These are phyloP conservation scores for Caradrina kadenii DNA, from an alignment of 2,888 invertebrate species.

Conservation along the genomic window DNA sequence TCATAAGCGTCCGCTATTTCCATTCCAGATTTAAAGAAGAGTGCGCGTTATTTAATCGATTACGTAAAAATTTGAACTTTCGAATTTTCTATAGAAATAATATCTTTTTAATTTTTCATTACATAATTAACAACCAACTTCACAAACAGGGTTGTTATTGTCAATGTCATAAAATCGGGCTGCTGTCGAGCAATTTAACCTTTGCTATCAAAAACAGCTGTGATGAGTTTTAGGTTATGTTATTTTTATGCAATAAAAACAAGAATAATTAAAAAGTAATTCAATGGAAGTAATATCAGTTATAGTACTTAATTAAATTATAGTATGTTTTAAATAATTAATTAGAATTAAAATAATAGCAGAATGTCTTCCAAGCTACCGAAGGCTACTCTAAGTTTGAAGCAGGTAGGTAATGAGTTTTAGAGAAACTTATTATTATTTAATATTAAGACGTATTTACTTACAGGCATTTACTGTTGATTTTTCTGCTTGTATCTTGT, in stretches of 20 bases:
- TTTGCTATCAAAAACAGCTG: conserved; percentile 60
- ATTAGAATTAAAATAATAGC: background rate
- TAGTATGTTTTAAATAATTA: background rate
- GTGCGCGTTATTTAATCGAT: no score
- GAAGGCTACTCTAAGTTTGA: conserved; percentile 89
- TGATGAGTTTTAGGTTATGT: conserved; percentile 41
- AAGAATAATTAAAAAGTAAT: background rate
- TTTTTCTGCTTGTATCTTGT: background rate
- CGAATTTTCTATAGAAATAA: no score
- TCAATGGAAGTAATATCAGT: background rate
- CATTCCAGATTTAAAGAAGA: no score
- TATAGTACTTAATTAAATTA: background rate
- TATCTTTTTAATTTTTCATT: no score
- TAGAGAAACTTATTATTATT: background rate
- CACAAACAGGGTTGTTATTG: no score
- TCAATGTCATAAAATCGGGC: background rate
- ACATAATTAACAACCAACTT: no score
- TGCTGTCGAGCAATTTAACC: no score
- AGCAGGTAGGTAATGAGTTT: conserved; percentile 87
- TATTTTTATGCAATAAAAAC: conserved; percentile 18
- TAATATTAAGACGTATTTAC: background rate
- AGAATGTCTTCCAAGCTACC: conserved; percentile 84
- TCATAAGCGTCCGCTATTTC: no score
- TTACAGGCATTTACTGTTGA: background rate
- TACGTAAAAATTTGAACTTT: no score